Evolutionary conservation across 1,140 invertebrate species (phyloP), one percentile per base, ranked within the genome.

Genomic region (Cotesia chilonis): DNA sequence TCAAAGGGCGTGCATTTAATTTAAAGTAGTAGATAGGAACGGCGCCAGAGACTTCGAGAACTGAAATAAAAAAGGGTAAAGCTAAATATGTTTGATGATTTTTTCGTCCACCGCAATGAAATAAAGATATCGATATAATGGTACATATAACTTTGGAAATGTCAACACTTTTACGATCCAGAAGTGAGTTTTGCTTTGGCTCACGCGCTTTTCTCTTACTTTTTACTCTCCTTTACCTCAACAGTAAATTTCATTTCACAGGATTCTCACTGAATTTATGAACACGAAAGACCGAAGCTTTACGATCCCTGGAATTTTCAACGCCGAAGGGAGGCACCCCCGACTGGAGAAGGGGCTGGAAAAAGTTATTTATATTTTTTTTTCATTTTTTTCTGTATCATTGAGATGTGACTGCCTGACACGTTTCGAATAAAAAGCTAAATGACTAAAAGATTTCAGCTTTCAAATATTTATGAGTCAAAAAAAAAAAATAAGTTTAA

Each of bases 131-230:
- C 72, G 54, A 72, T 77, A 28, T 20, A 9, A 59, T 47, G 73
- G 76, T 74, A 70, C 57, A n/a, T 74, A 73, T 77, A 79, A 82
- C 77, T 80, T 76, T 77, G 59, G 75, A 6, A 54, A 60, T 80
- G 83, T 81, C 82, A 81, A 83, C 79, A 81, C 72, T 82, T 82
- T 81, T 83, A 81, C 75, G 79, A 80, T 72, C 77, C 51, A 55
- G 57, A 68, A 64, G 68, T 35, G 47, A 64, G 60, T 51, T 59
- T 63, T 41, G 37, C 14, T n/a, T 61, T 47, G 10, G 9, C 37
- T 68, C 28, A 36, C 41, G 35, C 55, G 17, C 57, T 7, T 61
- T 20, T 71, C 28, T 64, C n/a, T 55, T 68, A 35, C 54, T 37
- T 67, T 65, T 41, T 20, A 63, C 61, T 59, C 68, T 74, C 74